A percentile compares a stretch with the other conserved stretches of the same genome.
phyloP scores from a whole-genome alignment of 1,140 invertebrate genomes.

The Pogonus chalceus region DNA sequence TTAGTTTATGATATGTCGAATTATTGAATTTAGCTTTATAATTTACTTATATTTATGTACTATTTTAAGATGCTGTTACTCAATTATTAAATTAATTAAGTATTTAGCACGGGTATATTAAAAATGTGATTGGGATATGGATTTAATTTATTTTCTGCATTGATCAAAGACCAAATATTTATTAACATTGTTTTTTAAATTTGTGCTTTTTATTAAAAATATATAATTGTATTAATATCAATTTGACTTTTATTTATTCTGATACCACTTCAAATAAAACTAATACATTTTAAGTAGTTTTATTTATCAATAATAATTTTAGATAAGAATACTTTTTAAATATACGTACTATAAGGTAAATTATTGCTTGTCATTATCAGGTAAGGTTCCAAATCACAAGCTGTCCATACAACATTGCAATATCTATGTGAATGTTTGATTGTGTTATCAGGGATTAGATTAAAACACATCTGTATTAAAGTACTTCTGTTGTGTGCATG shows the following conservation, averaged over 20 bases:
- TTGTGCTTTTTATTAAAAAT: too few species aligned
- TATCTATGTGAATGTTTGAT: constrained; percentile 1
- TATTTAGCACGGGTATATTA: neutral
- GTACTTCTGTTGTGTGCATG: neutral
- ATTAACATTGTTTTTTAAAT: neutral
- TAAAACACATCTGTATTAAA: constrained; percentile 1
- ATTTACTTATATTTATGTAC: too few species aligned
- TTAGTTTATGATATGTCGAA: neutral
- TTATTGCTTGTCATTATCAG: neutral
- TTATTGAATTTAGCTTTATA: too few species aligned
- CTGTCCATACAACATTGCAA: constrained; percentile 5
- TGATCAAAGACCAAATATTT: neutral
- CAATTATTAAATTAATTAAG: neutral
- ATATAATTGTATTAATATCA: neutral
- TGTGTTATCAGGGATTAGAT: neutral
- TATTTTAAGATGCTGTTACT: neutral
- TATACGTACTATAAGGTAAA: neutral
- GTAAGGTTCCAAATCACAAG: constrained; percentile 2
- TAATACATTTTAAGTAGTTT: too few species aligned
- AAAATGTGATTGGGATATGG: too few species aligned
- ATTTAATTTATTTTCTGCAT: too few species aligned
- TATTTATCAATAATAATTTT: neutral
- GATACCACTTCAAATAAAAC: neutral
- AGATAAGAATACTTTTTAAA: neutral
- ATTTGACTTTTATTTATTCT: neutral